Evolutionary conservation across 2,888 invertebrate species (phyloP).

Genomic region (Neuroscelio doddi): DNA sequence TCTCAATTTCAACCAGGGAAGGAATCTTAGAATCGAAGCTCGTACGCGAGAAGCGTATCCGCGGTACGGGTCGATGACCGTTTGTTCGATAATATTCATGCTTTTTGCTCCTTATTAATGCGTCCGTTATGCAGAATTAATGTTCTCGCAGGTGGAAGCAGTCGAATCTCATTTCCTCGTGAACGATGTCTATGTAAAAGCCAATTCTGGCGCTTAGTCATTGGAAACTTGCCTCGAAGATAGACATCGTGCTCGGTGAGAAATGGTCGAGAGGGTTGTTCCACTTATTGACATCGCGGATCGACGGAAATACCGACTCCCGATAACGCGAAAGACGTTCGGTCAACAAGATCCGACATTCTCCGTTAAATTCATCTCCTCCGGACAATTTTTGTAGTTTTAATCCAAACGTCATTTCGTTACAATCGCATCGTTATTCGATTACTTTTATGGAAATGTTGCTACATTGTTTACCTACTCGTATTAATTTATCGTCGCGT

Average conservation of each 20-base stretch:
- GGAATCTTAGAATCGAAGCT: slow-evolving; percentile 24
- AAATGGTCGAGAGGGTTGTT: slow-evolving; percentile 42
- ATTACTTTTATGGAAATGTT: too few species aligned
- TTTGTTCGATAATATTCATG: slow-evolving; percentile 46
- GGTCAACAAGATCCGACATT: too few species aligned
- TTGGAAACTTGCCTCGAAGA: slow-evolving; percentile 35
- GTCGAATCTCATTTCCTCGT: slow-evolving; percentile 40
- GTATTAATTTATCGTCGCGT: too few species aligned
- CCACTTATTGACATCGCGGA: slow-evolving; percentile 29
- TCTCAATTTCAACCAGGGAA: too few species aligned
- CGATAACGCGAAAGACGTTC: slow-evolving; percentile 8
- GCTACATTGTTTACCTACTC: too few species aligned
- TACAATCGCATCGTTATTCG: too few species aligned
- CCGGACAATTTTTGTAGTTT: too few species aligned
- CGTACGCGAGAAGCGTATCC: slow-evolving; percentile 33
- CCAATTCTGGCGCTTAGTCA: slow-evolving; percentile 40
- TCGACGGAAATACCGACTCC: slow-evolving; percentile 30
- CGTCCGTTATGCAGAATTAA: slow-evolving; percentile 52
- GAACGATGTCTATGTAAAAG: slow-evolving; percentile 28
- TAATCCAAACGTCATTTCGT: too few species aligned
- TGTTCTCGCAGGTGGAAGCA: slow-evolving; percentile 48
- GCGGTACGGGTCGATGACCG: slow-evolving; percentile 45
- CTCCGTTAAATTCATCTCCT: too few species aligned
- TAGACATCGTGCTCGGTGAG: slow-evolving; percentile 38
- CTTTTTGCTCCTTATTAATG: slow-evolving; percentile 53